phyloP scores from a whole-genome alignment of 64 coral and sea anemone species.

The Stichodactyla mertensii region DNA sequence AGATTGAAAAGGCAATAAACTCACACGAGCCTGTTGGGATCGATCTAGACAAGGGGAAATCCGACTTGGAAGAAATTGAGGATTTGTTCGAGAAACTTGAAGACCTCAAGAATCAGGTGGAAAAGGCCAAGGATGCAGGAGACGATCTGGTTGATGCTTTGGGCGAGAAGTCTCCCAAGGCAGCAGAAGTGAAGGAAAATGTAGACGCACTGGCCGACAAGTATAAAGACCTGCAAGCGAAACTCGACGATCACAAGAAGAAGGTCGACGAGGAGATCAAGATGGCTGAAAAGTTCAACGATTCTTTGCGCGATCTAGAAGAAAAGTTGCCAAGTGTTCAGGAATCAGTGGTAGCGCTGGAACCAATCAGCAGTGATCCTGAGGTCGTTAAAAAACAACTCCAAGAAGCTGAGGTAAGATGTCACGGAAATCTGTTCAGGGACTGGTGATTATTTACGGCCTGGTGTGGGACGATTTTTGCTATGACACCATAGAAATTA shows the following conservation, averaged over 20 bases:
- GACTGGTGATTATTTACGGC: no score
- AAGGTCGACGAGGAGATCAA: conserved; percentile 65
- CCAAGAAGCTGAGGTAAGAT: conserved; percentile 76
- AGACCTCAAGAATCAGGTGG: conserved; percentile 56
- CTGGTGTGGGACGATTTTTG: no score
- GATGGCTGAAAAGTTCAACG: conserved; percentile 77
- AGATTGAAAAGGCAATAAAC: conserved; percentile 60
- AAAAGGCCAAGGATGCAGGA: conserved; percentile 35
- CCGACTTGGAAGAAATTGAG: conserved; percentile 48
- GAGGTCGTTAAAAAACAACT: conserved; percentile 74
- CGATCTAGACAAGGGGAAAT: conserved; percentile 53
- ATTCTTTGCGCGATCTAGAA: conserved; percentile 64
- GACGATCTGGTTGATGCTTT: conserved; percentile 44
- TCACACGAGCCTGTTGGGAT: conserved; percentile 62
- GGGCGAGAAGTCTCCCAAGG: conserved; percentile 61
- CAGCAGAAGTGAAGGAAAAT: conserved; percentile 57
- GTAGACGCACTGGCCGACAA: conserved; percentile 35
- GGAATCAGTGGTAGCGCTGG: conserved; percentile 58
- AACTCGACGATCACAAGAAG: conserved; percentile 45
- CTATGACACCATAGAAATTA: no score
- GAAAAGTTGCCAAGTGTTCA: conserved; percentile 74
- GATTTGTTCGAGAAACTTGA: conserved; percentile 41
- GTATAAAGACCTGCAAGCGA: conserved; percentile 58
- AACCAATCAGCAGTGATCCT: conserved; percentile 85
- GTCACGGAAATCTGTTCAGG: not conserved